Percentiles rank a stretch among this genome's conserved stretches.
These are phyloP conservation scores for Nematolebias whitei DNA, from an alignment of 2,113 vertebrate genomes.

Conservation along the genomic window DNA sequence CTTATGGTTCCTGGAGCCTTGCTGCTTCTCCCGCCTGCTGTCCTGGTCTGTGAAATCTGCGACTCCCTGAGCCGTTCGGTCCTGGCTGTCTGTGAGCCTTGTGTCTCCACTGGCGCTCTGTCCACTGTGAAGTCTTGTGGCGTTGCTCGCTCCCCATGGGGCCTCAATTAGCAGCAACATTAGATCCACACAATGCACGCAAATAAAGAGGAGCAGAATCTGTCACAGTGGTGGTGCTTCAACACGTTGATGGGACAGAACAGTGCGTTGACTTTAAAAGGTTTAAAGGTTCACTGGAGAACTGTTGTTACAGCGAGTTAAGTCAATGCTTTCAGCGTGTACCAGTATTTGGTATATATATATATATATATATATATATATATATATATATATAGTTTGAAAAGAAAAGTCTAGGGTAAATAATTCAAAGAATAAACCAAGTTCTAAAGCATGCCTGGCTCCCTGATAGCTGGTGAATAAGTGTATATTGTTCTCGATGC, in stretches of 20 bases:
- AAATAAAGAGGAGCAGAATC: constrained; percentile 1
- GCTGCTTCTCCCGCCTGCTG: constrained; percentile 51
- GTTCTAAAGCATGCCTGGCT: neutral
- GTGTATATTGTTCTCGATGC: constrained; percentile 4
- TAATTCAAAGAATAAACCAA: neutral
- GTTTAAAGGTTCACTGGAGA: constrained; percentile 12
- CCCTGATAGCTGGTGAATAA: constrained; percentile 1
- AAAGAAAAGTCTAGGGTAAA: neutral
- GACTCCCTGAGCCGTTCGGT: constrained; percentile 45
- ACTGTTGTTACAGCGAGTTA: neutral
- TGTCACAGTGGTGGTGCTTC: neutral
- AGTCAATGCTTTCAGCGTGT: neutral
- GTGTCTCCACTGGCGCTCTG: constrained; percentile 47
- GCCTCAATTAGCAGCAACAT: constrained; percentile 37
- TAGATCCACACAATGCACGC: constrained; percentile 24
- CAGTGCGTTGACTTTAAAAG: constrained; percentile 1
- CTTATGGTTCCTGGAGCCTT: constrained; percentile 56
- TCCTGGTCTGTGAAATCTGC: constrained; percentile 55
- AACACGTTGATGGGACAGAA: constrained; percentile 8
- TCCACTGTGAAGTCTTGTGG: constrained; percentile 43
- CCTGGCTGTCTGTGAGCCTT: constrained; percentile 29
- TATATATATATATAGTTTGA: neutral
- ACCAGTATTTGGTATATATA: too few species aligned
- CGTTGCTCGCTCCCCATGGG: constrained; percentile 35
- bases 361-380: too few species aligned